Conservation (phyloP, 35 echinoderm and acorn worm genomes). For the Acanthaster planci region DNA sequence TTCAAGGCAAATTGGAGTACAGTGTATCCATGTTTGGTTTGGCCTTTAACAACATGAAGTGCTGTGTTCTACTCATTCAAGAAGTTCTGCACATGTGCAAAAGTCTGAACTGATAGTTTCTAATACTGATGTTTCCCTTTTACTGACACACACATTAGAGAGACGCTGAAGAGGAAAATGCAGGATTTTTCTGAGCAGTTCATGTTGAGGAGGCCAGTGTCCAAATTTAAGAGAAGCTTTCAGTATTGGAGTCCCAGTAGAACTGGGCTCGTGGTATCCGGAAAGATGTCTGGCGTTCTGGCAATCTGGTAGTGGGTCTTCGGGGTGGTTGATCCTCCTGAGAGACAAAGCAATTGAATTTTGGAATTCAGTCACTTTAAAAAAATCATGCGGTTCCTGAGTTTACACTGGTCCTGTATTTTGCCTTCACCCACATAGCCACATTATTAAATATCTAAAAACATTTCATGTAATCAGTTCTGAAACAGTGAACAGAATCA, state of each 20-base stretch:
- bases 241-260: constrained; percentile 14
- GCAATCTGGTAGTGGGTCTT: neutral
- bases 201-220: constrained; percentile 5
- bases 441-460: too few relatives aligned
- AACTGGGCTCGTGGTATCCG: constrained; percentile 9
- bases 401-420: too few relatives aligned
- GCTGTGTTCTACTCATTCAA: neutral
- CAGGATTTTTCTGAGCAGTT: neutral
- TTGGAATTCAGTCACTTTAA: neutral
- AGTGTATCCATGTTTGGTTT: neutral
- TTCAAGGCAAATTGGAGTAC: constrained; percentile 5
- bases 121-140: too few relatives aligned
- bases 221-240: constrained; percentile 5
- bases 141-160: too few relatives aligned
- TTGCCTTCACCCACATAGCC: too few relatives aligned
- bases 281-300: neutral
- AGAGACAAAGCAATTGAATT: constrained; percentile 6
- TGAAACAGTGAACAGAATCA: too few relatives aligned
- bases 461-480: too few relatives aligned
- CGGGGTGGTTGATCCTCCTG: neutral
- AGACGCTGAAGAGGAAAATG: too few relatives aligned
- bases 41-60: neutral
- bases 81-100: too few relatives aligned
- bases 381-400: neutral
- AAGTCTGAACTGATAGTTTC: too few relatives aligned